A percentile compares a stretch with the other conserved stretches of the same genome.
Evolutionary conservation across 2,888 invertebrate genomes (phyloP).

Genomic region (Mechanitis messenoides): DNA sequence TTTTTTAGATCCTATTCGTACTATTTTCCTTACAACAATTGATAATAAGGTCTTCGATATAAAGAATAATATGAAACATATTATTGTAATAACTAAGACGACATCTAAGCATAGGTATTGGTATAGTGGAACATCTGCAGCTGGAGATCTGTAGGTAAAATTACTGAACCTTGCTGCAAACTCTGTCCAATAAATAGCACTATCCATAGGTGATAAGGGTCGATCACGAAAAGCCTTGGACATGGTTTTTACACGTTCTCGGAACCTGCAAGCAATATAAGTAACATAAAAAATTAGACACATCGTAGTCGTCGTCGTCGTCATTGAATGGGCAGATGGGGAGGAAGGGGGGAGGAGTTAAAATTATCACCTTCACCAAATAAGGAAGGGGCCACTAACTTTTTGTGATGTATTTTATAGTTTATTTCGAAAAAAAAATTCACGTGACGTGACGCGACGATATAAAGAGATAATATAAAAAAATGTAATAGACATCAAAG

Average conservation of each 20-base stretch:
- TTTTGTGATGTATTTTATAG: no score
- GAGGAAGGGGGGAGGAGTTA: no score
- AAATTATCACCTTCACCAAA: no score
- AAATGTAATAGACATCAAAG: no score
- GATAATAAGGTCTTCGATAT: conserved; percentile 13
- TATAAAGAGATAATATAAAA: no score
- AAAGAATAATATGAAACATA: conserved; percentile 9
- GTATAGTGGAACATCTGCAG: conserved; percentile 67
- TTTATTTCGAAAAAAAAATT: no score
- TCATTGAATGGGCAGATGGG: no score
- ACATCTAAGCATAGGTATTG: conserved; percentile 65
- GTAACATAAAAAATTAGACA: no score
- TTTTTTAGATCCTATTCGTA: no score
- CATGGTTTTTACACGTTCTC: conserved; percentile 60
- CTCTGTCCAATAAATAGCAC: conserved; percentile 79
- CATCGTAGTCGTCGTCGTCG: no score
- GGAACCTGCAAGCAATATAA: conserved; percentile 47
- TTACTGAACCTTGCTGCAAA: conserved; percentile 73
- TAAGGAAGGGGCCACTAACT: no score
- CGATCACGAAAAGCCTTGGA: conserved; percentile 76
- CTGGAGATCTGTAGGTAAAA: conserved; percentile 56
- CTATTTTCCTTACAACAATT: background rate
- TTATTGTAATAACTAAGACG: conserved; percentile 26
- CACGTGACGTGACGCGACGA: no score
- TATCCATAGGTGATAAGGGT: conserved; percentile 75